A percentile compares a stretch with the other conserved stretches of the same genome.
Evolutionary conservation across 1,140 invertebrate genomes (phyloP).

Genomic region (Pachypsylla venusta): DNA sequence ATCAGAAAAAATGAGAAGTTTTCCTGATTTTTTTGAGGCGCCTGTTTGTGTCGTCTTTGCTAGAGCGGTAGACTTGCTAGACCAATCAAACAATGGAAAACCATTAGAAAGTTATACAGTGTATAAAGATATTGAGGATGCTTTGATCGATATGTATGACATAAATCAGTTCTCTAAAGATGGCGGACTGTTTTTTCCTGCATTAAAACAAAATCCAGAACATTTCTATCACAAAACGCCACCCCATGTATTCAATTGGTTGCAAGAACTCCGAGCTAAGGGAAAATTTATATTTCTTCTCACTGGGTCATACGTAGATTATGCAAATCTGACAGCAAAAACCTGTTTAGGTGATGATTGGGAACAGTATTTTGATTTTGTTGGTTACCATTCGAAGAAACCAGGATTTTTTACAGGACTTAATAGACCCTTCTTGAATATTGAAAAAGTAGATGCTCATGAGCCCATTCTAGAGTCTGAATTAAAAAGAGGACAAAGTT

Average conservation of each 20-base stretch:
- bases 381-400: constrained; percentile 55
- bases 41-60: constrained; percentile 50
- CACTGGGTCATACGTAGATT: constrained; percentile 64
- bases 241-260: constrained; percentile 43
- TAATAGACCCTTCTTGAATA: constrained; percentile 41
- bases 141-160: constrained; percentile 43
- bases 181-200: constrained; percentile 43
- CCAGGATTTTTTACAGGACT: constrained; percentile 53
- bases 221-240: constrained; percentile 48
- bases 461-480: constrained; percentile 23
- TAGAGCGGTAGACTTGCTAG: constrained; percentile 50
- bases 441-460: constrained; percentile 34
- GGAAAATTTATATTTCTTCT: constrained; percentile 49
- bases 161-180: constrained; percentile 41
- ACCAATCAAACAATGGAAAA: constrained; percentile 35
- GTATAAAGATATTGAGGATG: constrained; percentile 49
- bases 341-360: constrained; percentile 51
- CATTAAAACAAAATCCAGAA: constrained; percentile 42
- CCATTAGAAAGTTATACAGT: constrained; percentile 37
- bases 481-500: constrained; percentile 34
- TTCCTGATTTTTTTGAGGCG: constrained; percentile 65
- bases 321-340: constrained; percentile 46
- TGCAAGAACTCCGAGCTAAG: constrained; percentile 35
- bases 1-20: constrained; percentile 41
- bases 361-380: constrained; percentile 53